Evolutionary conservation across 2,113 vertebrate species (phyloP).

Genomic region (Rattus rattus): DNA sequence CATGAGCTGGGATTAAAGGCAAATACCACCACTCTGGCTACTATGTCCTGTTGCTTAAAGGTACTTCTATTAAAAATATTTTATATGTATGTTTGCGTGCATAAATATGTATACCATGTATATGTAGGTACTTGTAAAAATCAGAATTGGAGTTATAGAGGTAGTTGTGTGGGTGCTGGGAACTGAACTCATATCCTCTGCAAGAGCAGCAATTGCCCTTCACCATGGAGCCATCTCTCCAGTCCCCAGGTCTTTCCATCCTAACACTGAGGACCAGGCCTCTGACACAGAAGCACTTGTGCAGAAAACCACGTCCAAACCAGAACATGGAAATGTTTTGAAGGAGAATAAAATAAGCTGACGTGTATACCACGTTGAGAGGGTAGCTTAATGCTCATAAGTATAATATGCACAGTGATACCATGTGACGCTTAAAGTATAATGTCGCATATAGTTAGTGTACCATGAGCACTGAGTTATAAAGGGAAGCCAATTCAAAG

Average conservation of each 20-base stretch:
- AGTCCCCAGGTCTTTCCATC: neutral
- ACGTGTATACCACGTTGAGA: neutral
- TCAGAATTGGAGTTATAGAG: neutral
- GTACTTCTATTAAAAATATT: neutral
- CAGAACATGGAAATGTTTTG: neutral
- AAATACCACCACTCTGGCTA: neutral
- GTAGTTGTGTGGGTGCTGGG: neutral
- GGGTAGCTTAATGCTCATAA: neutral
- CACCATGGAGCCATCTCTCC: neutral
- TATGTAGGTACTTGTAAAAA: neutral
- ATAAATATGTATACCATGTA: neutral
- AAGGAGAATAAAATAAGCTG: neutral
- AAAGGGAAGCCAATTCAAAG: slow-evolving; percentile 28
- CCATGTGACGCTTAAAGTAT: slow-evolving; percentile 15
- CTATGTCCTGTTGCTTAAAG: neutral
- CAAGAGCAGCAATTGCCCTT: neutral
- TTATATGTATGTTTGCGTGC: neutral
- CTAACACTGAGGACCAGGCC: neutral
- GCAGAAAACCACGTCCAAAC: neutral
- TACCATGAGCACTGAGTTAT: slow-evolving; percentile 3
- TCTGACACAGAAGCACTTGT: neutral
- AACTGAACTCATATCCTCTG: neutral
- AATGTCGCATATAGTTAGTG: slow-evolving; percentile 11
- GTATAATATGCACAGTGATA: neutral
- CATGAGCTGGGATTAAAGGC: too few relatives aligned